Base-by-base conservation (phyloP, 2,797 vertebrate genomes). In the Ptychobarbus kaznakovi region DNA sequence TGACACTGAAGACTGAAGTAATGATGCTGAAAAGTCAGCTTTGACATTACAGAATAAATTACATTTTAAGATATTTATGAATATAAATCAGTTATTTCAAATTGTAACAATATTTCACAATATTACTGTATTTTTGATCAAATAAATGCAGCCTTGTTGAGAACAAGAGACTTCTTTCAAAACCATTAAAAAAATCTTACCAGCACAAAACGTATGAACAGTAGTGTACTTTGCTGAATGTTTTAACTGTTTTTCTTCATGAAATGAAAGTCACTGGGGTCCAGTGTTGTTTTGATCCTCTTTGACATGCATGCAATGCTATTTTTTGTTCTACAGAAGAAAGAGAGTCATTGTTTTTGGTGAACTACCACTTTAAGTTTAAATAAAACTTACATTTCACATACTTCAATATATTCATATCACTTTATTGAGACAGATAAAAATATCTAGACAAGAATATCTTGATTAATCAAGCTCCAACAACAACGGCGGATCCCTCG, bases 401-500 rank as follows among this genome's bases (percentile, higher is more conserved):
- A 51, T 11, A 51, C 16, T 74, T 74, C 6, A 73, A 16, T 25
- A 25, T 65, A 44, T 25, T 1, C 7, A 32, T 74, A 25, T 32
- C 18, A 1, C 25, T 51, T 51, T 74, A 74, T 51, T 35, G 15
- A 46, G 70, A 53, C 46, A 51, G 6, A 44, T 25, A 44, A 46
- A 72, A 46, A 51, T 51, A 65, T 65, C 25, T 6, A 35, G 40
- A 42, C 11, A 1, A 44, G 40, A 44, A 51, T 51, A 51, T 74
- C 46, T 75, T 18, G 46, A 35, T 32, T 75, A 25, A 75, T 75
- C 73, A 75, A 51, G 28, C 28, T 51, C 16, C 73, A 75, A 20
- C 72, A 51, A 75, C 25, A 74, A 32, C 16, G 2, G 72, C 9
- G 2, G 46, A 75, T 75, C 46, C 46, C 46, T 75, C 15, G 2